These are phyloP conservation scores for Drosophila setifemur DNA, from an alignment of 1,140 invertebrate species.

Conservation along the genomic window DNA sequence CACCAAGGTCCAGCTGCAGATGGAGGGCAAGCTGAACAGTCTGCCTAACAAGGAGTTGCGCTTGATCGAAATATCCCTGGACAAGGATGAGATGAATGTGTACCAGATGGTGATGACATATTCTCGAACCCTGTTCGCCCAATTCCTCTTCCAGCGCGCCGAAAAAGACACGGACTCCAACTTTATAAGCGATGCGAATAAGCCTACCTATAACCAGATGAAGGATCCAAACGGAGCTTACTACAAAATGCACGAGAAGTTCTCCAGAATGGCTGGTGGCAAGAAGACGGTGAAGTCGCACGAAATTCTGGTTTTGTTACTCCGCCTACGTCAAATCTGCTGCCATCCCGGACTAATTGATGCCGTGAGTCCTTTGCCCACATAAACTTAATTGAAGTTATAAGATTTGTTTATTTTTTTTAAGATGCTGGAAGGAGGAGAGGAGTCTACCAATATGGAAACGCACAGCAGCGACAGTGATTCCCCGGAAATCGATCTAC, in stretches of 20 bases:
- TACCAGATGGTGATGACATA: conserved; percentile 90
- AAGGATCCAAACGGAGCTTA: conserved; percentile 83
- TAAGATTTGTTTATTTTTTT: too few relatives aligned
- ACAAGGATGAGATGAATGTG: conserved; percentile 88
- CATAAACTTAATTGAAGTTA: too few relatives aligned
- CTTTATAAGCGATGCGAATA: conserved; percentile 49
- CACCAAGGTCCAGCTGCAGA: conserved; percentile 90
- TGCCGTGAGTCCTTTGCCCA: conserved; percentile 54
- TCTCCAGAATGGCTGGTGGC: conserved; percentile 84
- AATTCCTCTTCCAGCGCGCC: conserved; percentile 89
- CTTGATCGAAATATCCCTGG: conserved; percentile 85
- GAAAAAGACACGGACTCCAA: conserved; percentile 85
- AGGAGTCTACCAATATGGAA: conserved; percentile 74
- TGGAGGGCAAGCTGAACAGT: conserved; percentile 84
- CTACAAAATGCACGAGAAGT: conserved; percentile 85
- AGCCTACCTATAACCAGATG: conserved; percentile 64
- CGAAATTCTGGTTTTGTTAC: conserved; percentile 91
- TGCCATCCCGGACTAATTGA: conserved; percentile 92
- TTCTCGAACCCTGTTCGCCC: conserved; percentile 88
- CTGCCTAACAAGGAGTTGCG: conserved; percentile 87
- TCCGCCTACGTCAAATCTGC: conserved; percentile 94
- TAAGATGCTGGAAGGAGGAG: conserved; percentile 85
- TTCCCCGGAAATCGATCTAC: conserved; percentile 84
- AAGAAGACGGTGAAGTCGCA: conserved; percentile 87
- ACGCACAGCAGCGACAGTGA: conserved; percentile 79